These are phyloP conservation scores for Acanthosepion pharaonis DNA, from an alignment of 2,888 invertebrate genomes.

Conservation along the genomic window DNA sequence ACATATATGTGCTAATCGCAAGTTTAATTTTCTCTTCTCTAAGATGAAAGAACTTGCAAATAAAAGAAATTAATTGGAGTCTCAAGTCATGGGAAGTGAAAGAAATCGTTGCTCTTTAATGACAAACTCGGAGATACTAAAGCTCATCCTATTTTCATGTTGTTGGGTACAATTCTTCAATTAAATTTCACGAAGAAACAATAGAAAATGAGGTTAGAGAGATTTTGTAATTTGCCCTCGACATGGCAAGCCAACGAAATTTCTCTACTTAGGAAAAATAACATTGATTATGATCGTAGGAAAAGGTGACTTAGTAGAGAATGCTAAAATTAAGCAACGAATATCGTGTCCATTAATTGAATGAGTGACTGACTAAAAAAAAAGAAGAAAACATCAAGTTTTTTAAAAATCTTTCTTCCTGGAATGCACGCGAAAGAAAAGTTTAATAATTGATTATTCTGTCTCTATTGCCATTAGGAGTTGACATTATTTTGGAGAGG, in stretches of 20 bases:
- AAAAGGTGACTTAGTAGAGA: neutral
- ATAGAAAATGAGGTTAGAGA: neutral
- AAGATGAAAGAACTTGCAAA: too few species aligned
- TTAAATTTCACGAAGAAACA: neutral
- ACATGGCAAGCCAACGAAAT: neutral
- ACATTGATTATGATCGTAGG: neutral
- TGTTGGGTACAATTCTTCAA: neutral
- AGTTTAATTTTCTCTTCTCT: neutral
- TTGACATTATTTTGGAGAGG: too few species aligned
- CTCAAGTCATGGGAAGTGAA: neutral
- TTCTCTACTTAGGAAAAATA: neutral
- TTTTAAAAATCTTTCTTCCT: neutral
- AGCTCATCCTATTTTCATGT: neutral
- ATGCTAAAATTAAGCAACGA: neutral
- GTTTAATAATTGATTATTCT: neutral
- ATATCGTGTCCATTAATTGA: neutral
- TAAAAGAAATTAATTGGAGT: too few species aligned
- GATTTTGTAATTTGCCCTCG: neutral
- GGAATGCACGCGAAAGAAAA: neutral
- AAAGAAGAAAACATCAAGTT: too few species aligned
- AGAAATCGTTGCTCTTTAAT: neutral
- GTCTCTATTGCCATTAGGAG: too few species aligned
- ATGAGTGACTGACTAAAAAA: neutral
- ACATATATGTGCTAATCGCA: too few species aligned
- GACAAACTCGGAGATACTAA: neutral